Base-by-base conservation (phyloP, 2,888 invertebrate species). In the Agrotis clavis region DNA sequence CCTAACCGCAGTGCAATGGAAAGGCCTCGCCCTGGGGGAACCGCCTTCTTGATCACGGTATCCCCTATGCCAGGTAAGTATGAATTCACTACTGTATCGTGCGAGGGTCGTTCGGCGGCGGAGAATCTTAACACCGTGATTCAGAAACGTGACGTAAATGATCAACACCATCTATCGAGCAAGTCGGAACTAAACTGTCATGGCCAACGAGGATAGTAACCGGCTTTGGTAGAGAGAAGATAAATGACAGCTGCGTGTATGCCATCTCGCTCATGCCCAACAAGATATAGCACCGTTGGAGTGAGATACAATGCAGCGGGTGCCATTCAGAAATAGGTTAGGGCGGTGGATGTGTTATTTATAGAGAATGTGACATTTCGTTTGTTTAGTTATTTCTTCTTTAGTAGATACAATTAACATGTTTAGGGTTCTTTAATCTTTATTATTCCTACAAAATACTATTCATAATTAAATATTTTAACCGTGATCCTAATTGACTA, bases 61-160 rank as follows among this genome's bases (percentile, higher is more conserved):
- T 79, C 76, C 79, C 76, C 76, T 77, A 79, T 79, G 77, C 77
- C 77, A 77, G 77, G 77, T 77, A 77, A 77, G 77, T 77, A 77
- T 77, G 77, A 79, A 1, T 67, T 54, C 18, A 0, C 3, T 7
- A 53, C 48, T 1, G 16, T 21, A 25, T 2, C 14, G 11, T 35
- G 53, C 4, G 65, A 53, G n/a, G 13, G 75, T 75, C 67, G 0
- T 80, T 81, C 63, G 14, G 45, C 61, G 51, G 7, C 65, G 65
- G 80, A 65, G 61, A 73, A 79, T 80, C 74, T 72, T 79, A 65
- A 72, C 79, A 76, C 76, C 79, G 71, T 53, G 60, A 67, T 54
- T 65, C 57, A 77, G 61, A 71, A 82, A 64, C 30, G 48, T 59
- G 21, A n/a, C 45, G 30, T 53, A 65, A 66, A 35, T 13, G 53